A percentile compares a stretch with the other conserved stretches of the same genome.
phyloP scores from a whole-genome alignment of 2,113 vertebrate species.

The Chionomys nivalis region DNA sequence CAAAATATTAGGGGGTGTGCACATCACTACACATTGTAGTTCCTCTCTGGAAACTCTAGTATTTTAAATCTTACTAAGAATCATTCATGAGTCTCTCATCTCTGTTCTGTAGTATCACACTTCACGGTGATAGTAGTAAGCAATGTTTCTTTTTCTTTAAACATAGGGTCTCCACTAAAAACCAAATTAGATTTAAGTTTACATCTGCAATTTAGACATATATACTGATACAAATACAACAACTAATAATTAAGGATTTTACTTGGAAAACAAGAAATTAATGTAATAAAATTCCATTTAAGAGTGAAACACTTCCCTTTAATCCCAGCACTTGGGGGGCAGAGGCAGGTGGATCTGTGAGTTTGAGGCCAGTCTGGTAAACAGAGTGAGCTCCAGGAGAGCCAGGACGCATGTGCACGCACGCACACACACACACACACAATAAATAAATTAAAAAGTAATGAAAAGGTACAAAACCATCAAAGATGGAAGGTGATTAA shows the following conservation, averaged over 20 bases:
- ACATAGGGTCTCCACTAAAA: conserved; percentile 13
- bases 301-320: background rate
- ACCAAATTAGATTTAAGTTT: conserved; percentile 10
- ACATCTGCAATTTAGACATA: background rate
- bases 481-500: background rate
- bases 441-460: background rate
- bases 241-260: conserved; percentile 3
- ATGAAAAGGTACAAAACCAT: background rate
- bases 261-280: background rate
- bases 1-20: background rate
- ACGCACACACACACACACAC: background rate
- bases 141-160: background rate
- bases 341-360: background rate
- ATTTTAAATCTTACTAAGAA: conserved; percentile 37
- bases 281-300: background rate
- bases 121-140: background rate
- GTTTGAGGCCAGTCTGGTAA: background rate
- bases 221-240: background rate
- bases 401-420: too few relatives aligned
- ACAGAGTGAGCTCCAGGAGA: background rate
- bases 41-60: conserved; percentile 28
- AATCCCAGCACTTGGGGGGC: background rate
- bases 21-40: background rate
- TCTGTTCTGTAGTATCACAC: background rate
- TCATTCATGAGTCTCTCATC: conserved; percentile 25